Base-by-base conservation (phyloP, 2,888 invertebrate species). In the Thera obeliscata region DNA sequence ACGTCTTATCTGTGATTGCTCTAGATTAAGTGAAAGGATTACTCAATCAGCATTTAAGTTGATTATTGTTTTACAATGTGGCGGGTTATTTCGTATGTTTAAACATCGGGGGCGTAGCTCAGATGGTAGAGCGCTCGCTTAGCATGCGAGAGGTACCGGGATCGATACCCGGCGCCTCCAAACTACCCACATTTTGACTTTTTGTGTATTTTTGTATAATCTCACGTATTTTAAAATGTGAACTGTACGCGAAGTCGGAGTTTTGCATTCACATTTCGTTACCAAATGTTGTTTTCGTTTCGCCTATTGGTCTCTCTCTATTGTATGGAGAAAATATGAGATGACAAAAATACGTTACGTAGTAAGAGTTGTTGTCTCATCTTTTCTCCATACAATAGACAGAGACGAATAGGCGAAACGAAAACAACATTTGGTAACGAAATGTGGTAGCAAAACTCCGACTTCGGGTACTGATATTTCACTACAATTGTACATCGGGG, bases 101-200 rank as follows among this genome's bases (percentile, higher is more conserved):
- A 2, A 0, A 41, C 35, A 74, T 2, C 58, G 75, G 75, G 76
- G 60, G 66, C 76, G 76, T 76, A 73, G 94, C 93, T 93, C 94
- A 94, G 93, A 93, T 93, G 94, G 94, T 94, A 94, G 93, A 94
- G 94, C 93, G 94, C 93, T 94, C 94, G 93, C 93, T 94, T 93
- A 94, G 93, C 92, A 93, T 93, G 93, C 87, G 93, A 93, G 93
- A 93, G 91, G 93, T 93, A 93, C 93, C 91, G 93, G 94, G 93
- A 93, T 94, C 93, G 93, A 93, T 93, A 91, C 93, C 93, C 93
- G 91, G 93, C 91, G 91, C 91, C 90, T 91, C 92, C 91, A 92
- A 72, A 66, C 64, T 76, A 72, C 70, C 70, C 68, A 50, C 60
- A 55, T 69, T 74, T 76, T 70, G 55, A 7, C 11, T 55, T 46